Evolutionary conservation across 1,140 invertebrate genomes (phyloP).

Genomic region (Halictus rubicundus): DNA sequence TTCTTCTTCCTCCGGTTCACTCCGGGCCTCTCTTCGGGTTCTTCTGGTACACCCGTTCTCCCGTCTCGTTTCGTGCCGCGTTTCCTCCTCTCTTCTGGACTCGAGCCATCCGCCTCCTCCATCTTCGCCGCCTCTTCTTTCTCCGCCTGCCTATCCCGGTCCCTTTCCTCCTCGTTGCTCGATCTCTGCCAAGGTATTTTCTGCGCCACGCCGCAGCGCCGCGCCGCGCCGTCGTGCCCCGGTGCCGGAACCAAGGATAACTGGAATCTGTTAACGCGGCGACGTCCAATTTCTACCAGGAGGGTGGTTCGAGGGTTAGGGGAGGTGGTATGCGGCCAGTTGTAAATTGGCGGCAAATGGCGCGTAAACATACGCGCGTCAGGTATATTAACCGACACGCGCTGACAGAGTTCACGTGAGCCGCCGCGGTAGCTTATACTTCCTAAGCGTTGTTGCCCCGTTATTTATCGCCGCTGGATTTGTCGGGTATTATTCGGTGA

Average conservation of each 20-base stretch:
- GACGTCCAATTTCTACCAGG: slow-evolving; percentile 51
- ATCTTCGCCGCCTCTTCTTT: slow-evolving; percentile 18
- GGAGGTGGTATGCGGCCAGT: slow-evolving; percentile 4
- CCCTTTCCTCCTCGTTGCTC: slow-evolving; percentile 29
- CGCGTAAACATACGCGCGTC: slow-evolving; percentile 53
- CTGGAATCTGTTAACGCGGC: slow-evolving; percentile 54
- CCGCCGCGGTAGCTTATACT: slow-evolving; percentile 22
- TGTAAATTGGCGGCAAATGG: slow-evolving; percentile 57
- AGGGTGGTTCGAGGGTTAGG: too few relatives aligned
- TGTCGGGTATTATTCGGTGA: slow-evolving; percentile 49
- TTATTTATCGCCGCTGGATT: slow-evolving; percentile 53
- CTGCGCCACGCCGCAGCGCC: slow-evolving; percentile 4
- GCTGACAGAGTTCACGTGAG: slow-evolving; percentile 42
- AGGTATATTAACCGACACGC: slow-evolving; percentile 49
- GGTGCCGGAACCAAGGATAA: slow-evolving; percentile 50
- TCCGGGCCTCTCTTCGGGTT: too few relatives aligned
- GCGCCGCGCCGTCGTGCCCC: too few relatives aligned
- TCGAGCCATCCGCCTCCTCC: not conserved
- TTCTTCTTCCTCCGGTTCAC: slow-evolving; percentile 32
- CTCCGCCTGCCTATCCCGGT: slow-evolving; percentile 39
- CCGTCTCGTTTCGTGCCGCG: not conserved
- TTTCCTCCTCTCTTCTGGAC: too few relatives aligned
- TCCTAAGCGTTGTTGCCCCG: slow-evolving; percentile 1
- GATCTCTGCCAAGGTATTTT: slow-evolving; percentile 39
- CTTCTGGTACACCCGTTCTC: not conserved